These are phyloP conservation scores for Epinotia demarniana DNA, from an alignment of 2,888 invertebrate species.

Conservation along the genomic window DNA sequence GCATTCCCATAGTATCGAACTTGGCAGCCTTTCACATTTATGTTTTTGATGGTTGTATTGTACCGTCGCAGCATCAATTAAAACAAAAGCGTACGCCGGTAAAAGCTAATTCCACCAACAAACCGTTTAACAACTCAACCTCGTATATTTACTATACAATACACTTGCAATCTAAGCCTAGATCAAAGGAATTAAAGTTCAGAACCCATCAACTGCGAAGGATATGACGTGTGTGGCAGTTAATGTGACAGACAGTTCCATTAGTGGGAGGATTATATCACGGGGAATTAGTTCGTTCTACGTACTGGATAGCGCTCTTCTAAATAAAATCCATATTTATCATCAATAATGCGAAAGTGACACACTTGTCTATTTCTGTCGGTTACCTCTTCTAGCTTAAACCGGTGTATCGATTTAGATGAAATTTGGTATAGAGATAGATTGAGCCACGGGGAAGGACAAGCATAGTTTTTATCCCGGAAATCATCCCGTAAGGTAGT, in stretches of 20 bases:
- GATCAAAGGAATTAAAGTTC: neutral
- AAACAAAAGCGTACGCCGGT: conserved; percentile 20
- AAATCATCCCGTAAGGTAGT: no score
- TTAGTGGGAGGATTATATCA: conserved; percentile 56
- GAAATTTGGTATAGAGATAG: no score
- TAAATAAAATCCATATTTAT: neutral
- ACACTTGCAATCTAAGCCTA: conserved; percentile 1
- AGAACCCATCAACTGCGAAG: neutral
- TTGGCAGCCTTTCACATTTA: no score
- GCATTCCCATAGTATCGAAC: no score
- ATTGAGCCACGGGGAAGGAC: no score
- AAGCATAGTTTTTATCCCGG: no score
- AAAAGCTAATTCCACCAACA: conserved; percentile 36
- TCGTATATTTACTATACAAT: neutral
- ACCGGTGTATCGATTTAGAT: no score
- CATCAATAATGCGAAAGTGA: no score
- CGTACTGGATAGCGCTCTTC: conserved; percentile 8
- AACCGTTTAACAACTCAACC: neutral
- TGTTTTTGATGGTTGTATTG: no score
- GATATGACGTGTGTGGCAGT: conserved; percentile 17
- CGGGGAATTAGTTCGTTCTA: neutral
- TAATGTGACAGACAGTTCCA: conserved; percentile 49
- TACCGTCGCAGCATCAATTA: conserved; percentile 2
- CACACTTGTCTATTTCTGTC: no score
- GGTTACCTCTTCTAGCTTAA: no score